These are phyloP conservation scores for Mirza zaza DNA, from an alignment of 2,113 vertebrate genomes.

Conservation along the genomic window DNA sequence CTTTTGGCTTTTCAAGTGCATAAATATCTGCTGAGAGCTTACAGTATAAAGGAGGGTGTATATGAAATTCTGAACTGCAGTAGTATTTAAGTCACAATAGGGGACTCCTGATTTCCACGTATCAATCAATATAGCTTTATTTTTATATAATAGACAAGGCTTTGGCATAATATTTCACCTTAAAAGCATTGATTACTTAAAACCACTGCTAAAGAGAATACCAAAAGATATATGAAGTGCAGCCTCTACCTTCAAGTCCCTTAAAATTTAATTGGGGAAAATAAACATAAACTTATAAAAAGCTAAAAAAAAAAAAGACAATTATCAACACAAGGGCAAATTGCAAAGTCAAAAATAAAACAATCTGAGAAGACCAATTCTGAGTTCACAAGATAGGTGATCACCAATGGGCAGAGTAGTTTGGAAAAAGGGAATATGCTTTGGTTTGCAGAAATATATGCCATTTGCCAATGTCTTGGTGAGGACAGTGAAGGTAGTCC, in stretches of 20 bases:
- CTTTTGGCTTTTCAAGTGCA: conserved; percentile 34
- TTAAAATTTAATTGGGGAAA: conserved; percentile 34
- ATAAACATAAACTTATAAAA: conserved; percentile 18
- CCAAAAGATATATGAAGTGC: background rate
- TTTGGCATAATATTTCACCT: background rate
- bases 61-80: background rate
- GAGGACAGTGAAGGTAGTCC: background rate
- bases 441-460: background rate
- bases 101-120: background rate
- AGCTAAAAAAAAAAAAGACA: background rate
- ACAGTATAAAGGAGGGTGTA: background rate
- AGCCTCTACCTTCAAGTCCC: background rate
- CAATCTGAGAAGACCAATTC: background rate
- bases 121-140: background rate
- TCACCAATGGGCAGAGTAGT: background rate
- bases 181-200: background rate
- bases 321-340: background rate
- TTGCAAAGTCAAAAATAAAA: background rate
- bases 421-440: background rate
- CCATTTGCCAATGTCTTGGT: background rate
- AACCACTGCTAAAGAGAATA: background rate
- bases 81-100: background rate
- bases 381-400: background rate
- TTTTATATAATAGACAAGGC: background rate
- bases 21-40: background rate